Conservation (phyloP, 2,113 vertebrate genomes). For the Clinocottus analis region DNA sequence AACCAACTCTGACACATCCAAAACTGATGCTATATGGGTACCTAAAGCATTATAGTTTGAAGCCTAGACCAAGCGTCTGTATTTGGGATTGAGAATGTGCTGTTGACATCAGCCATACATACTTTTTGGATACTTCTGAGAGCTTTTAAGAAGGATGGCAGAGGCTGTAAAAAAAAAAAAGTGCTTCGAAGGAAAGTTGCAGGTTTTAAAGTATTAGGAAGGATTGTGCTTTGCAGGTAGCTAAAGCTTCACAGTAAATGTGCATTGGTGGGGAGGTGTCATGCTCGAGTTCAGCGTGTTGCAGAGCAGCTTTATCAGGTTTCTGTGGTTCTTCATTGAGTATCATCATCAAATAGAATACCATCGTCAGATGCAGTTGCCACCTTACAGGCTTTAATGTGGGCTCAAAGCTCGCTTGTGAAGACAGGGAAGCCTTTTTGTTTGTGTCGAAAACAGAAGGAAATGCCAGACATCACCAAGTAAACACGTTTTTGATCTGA, state of each 20-base stretch:
- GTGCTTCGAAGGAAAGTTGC: neutral
- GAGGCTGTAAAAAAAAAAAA: neutral
- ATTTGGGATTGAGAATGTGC: neutral
- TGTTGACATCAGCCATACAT: neutral
- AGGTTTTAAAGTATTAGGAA: constrained; percentile 4
- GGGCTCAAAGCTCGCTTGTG: constrained; percentile 24
- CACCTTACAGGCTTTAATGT: constrained; percentile 36
- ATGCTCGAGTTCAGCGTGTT: constrained; percentile 11
- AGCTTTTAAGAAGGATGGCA: neutral
- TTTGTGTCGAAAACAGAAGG: constrained; percentile 31
- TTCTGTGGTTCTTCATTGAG: constrained; percentile 34
- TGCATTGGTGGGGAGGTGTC: neutral
- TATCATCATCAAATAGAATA: constrained; percentile 52
- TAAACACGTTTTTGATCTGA: constrained; percentile 48
- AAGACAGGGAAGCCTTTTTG: constrained; percentile 24
- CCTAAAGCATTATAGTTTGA: neutral
- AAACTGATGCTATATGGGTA: neutral
- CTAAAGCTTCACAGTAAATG: constrained; percentile 15
- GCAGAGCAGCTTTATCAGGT: constrained; percentile 14
- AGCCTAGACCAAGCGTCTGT: neutral
- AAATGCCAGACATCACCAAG: constrained; percentile 38
- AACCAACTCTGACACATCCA: neutral
- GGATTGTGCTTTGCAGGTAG: constrained; percentile 7
- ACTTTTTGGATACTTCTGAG: neutral
- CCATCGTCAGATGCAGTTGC: constrained; percentile 44